These are phyloP conservation scores for Poeciliopsis prolifica DNA, from an alignment of 2,113 vertebrate species.

Conservation along the genomic window DNA sequence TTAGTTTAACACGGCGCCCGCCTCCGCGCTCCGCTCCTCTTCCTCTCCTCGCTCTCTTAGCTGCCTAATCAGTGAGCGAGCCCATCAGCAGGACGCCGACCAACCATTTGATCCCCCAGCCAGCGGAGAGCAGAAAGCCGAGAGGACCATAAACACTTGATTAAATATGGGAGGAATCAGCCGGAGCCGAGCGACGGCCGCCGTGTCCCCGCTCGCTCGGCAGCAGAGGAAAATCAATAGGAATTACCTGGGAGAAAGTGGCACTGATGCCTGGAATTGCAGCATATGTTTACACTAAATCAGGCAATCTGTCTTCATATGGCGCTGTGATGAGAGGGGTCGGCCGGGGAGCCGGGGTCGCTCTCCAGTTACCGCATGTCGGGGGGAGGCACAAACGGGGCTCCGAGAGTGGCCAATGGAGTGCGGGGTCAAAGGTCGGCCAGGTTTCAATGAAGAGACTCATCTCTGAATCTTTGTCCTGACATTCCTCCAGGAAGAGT, in stretches of 20 bases:
- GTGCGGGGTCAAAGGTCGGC: constrained; percentile 65
- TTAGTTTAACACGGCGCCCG: constrained; percentile 30
- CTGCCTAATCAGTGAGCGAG: constrained; percentile 51
- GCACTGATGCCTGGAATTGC: constrained; percentile 81
- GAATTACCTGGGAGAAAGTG: constrained; percentile 83
- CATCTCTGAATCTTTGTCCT: constrained; percentile 45
- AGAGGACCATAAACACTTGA: constrained; percentile 70
- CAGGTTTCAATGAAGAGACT: constrained; percentile 77
- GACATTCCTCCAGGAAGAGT: neutral
- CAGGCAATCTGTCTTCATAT: constrained; percentile 87
- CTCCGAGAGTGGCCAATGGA: constrained; percentile 69
- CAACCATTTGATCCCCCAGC: constrained; percentile 60
- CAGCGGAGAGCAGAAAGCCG: constrained; percentile 24
- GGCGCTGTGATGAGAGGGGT: constrained; percentile 68
- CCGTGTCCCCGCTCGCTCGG: constrained; percentile 14
- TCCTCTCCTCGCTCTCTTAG: constrained; percentile 50
- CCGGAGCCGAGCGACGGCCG: constrained; percentile 51
- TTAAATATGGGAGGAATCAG: constrained; percentile 68
- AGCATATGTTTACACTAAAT: constrained; percentile 86
- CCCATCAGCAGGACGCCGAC: constrained; percentile 53
- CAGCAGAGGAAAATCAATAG: constrained; percentile 80
- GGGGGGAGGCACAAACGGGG: constrained; percentile 56
- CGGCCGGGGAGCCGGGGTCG: constrained; percentile 71
- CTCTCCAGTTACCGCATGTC: constrained; percentile 76
- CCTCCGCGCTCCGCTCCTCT: constrained; percentile 12